Evolutionary conservation across 2,888 invertebrate genomes (phyloP).

Genomic region (Eupithecia subumbrata): DNA sequence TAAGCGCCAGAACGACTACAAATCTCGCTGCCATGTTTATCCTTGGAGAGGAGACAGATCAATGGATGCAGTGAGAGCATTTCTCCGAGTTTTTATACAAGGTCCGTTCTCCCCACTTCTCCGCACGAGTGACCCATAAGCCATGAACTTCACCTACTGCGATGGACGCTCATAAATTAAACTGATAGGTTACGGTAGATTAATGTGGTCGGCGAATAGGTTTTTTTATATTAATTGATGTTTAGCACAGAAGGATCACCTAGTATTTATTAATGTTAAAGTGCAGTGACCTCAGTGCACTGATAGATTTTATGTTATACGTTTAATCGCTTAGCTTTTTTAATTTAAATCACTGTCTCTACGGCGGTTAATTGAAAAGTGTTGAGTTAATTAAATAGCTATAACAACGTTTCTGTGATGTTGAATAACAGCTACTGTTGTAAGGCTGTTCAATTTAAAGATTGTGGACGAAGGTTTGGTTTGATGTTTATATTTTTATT

Average conservation of each 20-base stretch:
- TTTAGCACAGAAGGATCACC: constrained; percentile 40
- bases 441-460: too few relatives aligned
- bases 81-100: constrained; percentile 79
- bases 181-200: constrained; percentile 71
- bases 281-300: constrained; percentile 47
- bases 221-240: constrained; percentile 45
- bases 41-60: constrained; percentile 61
- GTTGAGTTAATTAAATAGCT: background rate
- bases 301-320: constrained; percentile 24
- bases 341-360: constrained; percentile 3
- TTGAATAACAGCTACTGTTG: too few relatives aligned
- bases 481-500: too few relatives aligned
- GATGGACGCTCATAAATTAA: constrained; percentile 71
- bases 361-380: background rate
- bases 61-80: constrained; percentile 81
- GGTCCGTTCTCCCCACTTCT: constrained; percentile 56
- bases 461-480: too few relatives aligned
- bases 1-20: constrained; percentile 65
- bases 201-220: constrained; percentile 52
- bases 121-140: constrained; percentile 63
- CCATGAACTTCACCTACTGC: constrained; percentile 77
- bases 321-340: background rate
- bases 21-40: constrained; percentile 72
- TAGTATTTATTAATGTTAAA: constrained; percentile 31
- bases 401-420: too few relatives aligned